These are phyloP conservation scores for Myioborus melanocephalus DNA, from an alignment of 2,797 vertebrate genomes.

Conservation along the genomic window DNA sequence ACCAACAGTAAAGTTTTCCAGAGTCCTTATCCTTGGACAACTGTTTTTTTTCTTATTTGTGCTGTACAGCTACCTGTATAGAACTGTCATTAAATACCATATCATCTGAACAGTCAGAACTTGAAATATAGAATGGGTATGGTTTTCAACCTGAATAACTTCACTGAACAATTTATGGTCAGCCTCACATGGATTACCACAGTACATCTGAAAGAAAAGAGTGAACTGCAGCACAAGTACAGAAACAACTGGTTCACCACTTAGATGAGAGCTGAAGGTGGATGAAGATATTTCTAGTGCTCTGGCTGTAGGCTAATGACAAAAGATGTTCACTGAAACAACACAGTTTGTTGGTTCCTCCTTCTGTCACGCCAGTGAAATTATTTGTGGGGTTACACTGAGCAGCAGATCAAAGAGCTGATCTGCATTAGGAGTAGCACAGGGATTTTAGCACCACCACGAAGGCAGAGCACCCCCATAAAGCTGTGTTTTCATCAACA, in stretches of 20 bases:
- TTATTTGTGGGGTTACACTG: not conserved
- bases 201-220: not conserved
- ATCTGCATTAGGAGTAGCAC: not conserved
- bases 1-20: not conserved
- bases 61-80: not conserved
- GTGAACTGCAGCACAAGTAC: not conserved
- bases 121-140: not conserved
- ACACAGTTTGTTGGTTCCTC: not conserved
- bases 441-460: not conserved
- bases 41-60: not conserved
- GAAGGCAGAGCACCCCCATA: not conserved
- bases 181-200: not conserved
- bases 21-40: not conserved
- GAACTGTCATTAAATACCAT: not conserved
- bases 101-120: not conserved
- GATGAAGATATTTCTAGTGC: not conserved
- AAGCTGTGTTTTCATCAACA: not conserved
- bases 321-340: not conserved
- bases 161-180: not conserved
- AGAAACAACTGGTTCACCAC: not conserved
- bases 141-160: not conserved
- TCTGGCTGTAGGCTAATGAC: not conserved
- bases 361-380: not conserved
- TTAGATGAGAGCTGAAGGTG: not conserved
- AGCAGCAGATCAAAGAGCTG: not conserved